phyloP scores from a whole-genome alignment of 2,888 invertebrate species.

The Frankliniella intonsa region DNA sequence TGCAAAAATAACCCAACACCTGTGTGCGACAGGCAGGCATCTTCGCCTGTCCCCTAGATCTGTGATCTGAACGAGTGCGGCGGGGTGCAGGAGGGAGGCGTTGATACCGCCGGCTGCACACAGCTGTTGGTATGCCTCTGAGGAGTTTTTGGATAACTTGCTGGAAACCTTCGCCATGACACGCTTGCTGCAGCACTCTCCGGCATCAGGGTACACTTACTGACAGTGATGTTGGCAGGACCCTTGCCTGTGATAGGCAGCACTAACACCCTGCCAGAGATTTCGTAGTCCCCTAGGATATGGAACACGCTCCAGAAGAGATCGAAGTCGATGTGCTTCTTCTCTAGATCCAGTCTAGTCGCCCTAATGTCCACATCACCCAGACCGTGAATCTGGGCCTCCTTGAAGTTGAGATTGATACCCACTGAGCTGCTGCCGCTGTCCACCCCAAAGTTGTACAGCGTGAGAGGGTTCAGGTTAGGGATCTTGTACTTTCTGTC shows the following conservation, averaged over 20 bases:
- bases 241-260: constrained; percentile 40
- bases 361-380: neutral
- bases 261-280: constrained; percentile 40
- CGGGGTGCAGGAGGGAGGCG: too few species aligned
- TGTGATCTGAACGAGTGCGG: too few species aligned
- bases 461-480: constrained; percentile 29
- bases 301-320: constrained; percentile 38
- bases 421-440: neutral
- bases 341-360: constrained; percentile 38
- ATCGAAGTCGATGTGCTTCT: constrained; percentile 39
- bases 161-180: too few species aligned
- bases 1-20: too few species aligned
- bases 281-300: constrained; percentile 39
- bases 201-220: constrained; percentile 35
- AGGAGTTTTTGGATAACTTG: too few species aligned
- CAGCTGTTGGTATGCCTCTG: too few species aligned
- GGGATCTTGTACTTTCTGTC: constrained; percentile 30
- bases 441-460: constrained; percentile 29
- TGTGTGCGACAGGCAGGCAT: too few species aligned
- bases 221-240: constrained; percentile 40
- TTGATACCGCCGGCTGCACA: too few species aligned
- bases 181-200: neutral
- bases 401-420: constrained; percentile 12
- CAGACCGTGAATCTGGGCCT: constrained; percentile 28
- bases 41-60: too few species aligned